These are phyloP conservation scores for Adoxophyes honmai DNA, from an alignment of 1,140 invertebrate species.

Conservation along the genomic window DNA sequence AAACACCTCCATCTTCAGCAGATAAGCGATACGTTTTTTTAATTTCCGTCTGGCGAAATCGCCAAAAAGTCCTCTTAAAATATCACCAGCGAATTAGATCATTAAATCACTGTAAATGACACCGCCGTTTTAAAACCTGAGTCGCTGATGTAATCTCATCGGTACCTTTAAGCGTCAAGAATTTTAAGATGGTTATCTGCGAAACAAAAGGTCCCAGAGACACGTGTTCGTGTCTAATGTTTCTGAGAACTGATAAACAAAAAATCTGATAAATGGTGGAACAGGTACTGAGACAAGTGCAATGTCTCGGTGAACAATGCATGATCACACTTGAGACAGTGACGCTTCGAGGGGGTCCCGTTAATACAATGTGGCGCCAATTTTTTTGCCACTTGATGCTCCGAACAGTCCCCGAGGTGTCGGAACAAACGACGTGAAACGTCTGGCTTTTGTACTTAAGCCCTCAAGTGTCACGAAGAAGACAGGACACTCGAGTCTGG, in stretches of 20 bases:
- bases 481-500: conserved; percentile 45
- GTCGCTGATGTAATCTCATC: conserved; percentile 9
- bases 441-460: conserved; percentile 58
- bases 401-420: conserved; percentile 45
- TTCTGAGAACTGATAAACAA: conserved; percentile 48
- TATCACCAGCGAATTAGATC: conserved; percentile 12
- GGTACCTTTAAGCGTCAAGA: conserved; percentile 12
- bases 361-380: conserved; percentile 66
- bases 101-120: conserved; percentile 10
- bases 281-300: conserved; percentile 62
- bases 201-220: conserved; percentile 29
- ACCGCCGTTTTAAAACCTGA: background rate
- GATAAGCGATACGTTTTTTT: conserved; percentile 24
- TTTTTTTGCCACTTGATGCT: conserved; percentile 52
- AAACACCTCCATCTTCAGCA: conserved; percentile 23
- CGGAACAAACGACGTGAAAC: conserved; percentile 63
- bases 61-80: conserved; percentile 9
- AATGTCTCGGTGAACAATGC: conserved; percentile 40
- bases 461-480: conserved; percentile 42
- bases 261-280: conserved; percentile 24
- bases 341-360: conserved; percentile 40
- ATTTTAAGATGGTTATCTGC: conserved; percentile 27
- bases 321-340: conserved; percentile 45
- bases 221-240: conserved; percentile 54
- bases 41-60: conserved; percentile 16